phyloP scores from a whole-genome alignment of 2,888 invertebrate species.

The Matsumyia berberina region DNA sequence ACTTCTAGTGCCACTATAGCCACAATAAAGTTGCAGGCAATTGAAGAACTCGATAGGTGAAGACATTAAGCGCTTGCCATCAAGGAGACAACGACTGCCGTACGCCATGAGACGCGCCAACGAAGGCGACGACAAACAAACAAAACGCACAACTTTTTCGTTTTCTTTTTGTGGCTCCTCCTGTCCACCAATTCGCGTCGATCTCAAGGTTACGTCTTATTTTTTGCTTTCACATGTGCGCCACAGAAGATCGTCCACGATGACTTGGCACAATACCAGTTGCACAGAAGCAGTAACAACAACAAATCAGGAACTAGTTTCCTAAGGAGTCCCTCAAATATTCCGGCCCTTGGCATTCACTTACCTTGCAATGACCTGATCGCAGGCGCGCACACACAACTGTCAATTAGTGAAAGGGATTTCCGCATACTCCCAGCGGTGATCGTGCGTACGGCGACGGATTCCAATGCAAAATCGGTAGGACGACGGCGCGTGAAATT shows the following conservation, averaged over 20 bases:
- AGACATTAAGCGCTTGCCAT: slow-evolving; percentile 49
- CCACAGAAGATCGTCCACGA: slow-evolving; percentile 2
- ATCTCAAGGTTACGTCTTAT: slow-evolving; percentile 53
- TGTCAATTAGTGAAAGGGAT: slow-evolving; percentile 79
- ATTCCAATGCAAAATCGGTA: slow-evolving; percentile 49
- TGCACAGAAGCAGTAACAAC: slow-evolving; percentile 8
- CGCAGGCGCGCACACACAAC: slow-evolving; percentile 40
- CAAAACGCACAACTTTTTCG: slow-evolving; percentile 56
- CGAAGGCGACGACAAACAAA: slow-evolving; percentile 63
- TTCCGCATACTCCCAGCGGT: slow-evolving; percentile 76
- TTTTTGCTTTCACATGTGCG: slow-evolving; percentile 36
- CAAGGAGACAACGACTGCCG: slow-evolving; percentile 19
- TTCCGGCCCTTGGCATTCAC: slow-evolving; percentile 83
- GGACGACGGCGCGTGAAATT: slow-evolving; percentile 68
- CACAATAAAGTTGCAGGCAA: slow-evolving; percentile 53
- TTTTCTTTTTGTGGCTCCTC: not conserved
- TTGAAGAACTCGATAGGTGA: slow-evolving; percentile 35
- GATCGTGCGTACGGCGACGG: slow-evolving; percentile 23
- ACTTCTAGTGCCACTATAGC: slow-evolving; percentile 39
- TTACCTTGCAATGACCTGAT: slow-evolving; percentile 82
- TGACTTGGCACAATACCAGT: not conserved
- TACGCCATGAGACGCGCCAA: not conserved
- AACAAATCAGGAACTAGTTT: slow-evolving; percentile 59
- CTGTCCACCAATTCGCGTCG: slow-evolving; percentile 14
- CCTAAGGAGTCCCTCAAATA: slow-evolving; percentile 38